Base-by-base conservation (phyloP, 2,113 vertebrate genomes). In the Anarhynchus alexandrinus region DNA sequence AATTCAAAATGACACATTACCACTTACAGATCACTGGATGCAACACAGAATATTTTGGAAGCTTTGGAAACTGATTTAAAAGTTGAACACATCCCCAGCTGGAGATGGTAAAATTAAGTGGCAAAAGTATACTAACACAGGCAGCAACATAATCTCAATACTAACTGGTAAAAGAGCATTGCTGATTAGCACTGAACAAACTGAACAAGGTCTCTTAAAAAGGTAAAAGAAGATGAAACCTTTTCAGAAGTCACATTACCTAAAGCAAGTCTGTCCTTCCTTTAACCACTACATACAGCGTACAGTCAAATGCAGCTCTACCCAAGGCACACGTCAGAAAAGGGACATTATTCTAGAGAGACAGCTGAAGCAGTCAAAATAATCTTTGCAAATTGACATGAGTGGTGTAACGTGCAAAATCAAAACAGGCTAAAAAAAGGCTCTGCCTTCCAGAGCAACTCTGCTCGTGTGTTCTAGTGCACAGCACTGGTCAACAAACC, bases 1-100 rank as follows among this genome's bases (percentile, higher is more conserved):
- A 94, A 79, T 94, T 94, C 67, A 59, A 91, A 77, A 83, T 19
- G 42, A 83, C 91, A 88, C 32, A 12, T 51, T 40, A 36, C 59
- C 47, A 51, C 71, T 83, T 62, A 66, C 66, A 94, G n/a, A 90
- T 52, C 89, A 51, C 0, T 54, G 67, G 36, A 70, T 18, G 22
- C 47, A 72, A 47, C 7, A 40, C 49, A 42, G 40, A 82, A 5
- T 34, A 55, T 62, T 91, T 67, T 80, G 51, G 67, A 93, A 83
- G 78, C 54, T 86, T 82, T 88, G 62, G 32, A 73, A 65, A 42
- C 7, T 19, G 6, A 32, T 62, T 79, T 77, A 45, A 62, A 78
- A 82, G 54, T 55, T 43, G 84, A 84, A 61, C 3, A 6, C 14
- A 27, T 67, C 10, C 59, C 38, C 64, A 88, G 43, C 20, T 82